Evolutionary conservation across 1,140 invertebrate species (phyloP).

Genomic region (Diorhabda sublineata): DNA sequence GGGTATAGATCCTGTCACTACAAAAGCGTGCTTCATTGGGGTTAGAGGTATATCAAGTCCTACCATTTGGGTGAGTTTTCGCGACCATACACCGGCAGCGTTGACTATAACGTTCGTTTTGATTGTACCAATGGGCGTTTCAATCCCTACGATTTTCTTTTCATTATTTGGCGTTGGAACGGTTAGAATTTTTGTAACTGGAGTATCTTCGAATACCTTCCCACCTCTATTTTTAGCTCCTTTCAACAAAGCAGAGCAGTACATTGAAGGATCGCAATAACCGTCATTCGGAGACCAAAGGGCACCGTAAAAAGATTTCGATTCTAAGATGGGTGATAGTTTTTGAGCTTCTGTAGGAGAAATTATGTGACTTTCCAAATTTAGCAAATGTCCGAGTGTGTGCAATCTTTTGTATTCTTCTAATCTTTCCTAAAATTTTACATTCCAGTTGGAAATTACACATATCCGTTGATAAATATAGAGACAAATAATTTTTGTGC

Average conservation of each 20-base stretch:
- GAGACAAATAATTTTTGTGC: background rate
- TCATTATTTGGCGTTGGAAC: constrained; percentile 49
- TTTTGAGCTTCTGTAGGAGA: constrained; percentile 67
- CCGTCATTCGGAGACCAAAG: constrained; percentile 80
- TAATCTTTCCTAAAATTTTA: constrained; percentile 60
- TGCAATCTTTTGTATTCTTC: constrained; percentile 80
- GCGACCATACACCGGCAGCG: constrained; percentile 76
- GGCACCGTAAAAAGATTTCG: constrained; percentile 66
- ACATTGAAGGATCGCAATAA: constrained; percentile 74
- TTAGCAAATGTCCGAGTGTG: constrained; percentile 71
- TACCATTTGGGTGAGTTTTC: constrained; percentile 65
- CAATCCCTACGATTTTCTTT: constrained; percentile 68
- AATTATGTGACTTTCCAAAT: constrained; percentile 70
- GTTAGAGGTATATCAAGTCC: constrained; percentile 69
- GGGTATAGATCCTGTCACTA: constrained; percentile 73
- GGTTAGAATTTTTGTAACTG: constrained; percentile 61
- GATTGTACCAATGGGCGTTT: constrained; percentile 65
- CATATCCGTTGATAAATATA: too few species aligned
- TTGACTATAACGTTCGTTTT: constrained; percentile 72
- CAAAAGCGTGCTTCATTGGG: constrained; percentile 85
- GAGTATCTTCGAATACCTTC: constrained; percentile 72
- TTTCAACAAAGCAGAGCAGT: constrained; percentile 69
- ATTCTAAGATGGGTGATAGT: constrained; percentile 75
- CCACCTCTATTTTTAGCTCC: constrained; percentile 65
- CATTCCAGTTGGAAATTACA: too few species aligned